phyloP scores from a whole-genome alignment of 2,888 invertebrate genomes.

The Trichacis sp. region DNA sequence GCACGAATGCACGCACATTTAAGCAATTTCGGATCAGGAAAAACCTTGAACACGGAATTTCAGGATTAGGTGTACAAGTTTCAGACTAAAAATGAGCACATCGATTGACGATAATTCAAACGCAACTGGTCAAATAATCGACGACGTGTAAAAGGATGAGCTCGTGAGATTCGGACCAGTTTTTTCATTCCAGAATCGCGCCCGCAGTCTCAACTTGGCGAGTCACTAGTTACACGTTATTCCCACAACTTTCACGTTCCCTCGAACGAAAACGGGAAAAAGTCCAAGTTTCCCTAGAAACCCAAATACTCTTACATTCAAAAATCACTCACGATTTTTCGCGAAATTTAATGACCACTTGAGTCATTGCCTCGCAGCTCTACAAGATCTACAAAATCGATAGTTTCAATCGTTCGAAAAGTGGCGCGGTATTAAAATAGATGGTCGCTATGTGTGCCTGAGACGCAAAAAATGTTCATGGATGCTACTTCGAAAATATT shows the following conservation, averaged over 20 bases:
- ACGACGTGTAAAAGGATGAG: conserved; percentile 50
- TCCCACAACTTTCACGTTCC: conserved; percentile 29
- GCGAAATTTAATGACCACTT: conserved; percentile 15
- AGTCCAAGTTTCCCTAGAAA: background rate
- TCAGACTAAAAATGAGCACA: conserved; percentile 57
- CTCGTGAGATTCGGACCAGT: conserved; percentile 14
- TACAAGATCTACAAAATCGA: conserved; percentile 35
- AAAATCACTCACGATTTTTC: too few relatives aligned
- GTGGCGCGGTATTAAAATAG: conserved; percentile 65
- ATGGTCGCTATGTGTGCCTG: conserved; percentile 54
- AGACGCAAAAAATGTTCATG: conserved; percentile 44
- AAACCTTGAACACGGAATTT: conserved; percentile 16
- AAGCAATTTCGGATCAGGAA: conserved; percentile 44
- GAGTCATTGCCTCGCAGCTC: conserved; percentile 30
- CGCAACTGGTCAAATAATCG: conserved; percentile 57
- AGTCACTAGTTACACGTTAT: too few relatives aligned
- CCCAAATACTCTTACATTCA: too few relatives aligned
- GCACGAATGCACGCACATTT: conserved; percentile 56
- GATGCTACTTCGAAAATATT: conserved; percentile 38
- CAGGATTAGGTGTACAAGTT: conserved; percentile 33
- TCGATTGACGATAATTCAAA: conserved; percentile 59
- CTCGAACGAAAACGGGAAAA: conserved; percentile 13
- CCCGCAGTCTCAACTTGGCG: conserved; percentile 43
- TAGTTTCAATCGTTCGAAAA: conserved; percentile 53
- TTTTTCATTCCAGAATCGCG: conserved; percentile 31